Conservation (phyloP, 2,888 invertebrate genomes). For the Notocelia uddmanniana region DNA sequence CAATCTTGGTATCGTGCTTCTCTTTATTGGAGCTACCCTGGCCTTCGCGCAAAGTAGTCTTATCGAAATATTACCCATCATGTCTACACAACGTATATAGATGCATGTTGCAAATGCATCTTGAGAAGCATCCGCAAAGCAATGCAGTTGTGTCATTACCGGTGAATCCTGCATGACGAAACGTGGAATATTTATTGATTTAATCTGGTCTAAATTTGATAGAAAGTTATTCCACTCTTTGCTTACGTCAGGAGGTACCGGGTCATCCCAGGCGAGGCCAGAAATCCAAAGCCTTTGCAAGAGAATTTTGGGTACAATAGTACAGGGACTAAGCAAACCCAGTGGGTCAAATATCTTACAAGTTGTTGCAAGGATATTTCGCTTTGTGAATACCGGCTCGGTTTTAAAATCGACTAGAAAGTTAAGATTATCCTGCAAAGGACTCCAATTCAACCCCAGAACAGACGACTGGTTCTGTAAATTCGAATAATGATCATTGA, state of each 20-base stretch:
- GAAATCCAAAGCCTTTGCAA: constrained; percentile 8
- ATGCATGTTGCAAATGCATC: constrained; percentile 2
- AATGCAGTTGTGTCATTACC: background rate
- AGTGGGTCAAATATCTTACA: constrained; percentile 16
- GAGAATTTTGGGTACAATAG: constrained; percentile 12
- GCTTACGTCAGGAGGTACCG: background rate
- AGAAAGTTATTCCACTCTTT: constrained; percentile 4
- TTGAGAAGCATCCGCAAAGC: constrained; percentile 2
- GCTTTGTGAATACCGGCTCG: background rate
- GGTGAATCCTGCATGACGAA: background rate
- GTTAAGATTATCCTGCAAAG: background rate
- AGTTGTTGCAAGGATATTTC: constrained; percentile 4
- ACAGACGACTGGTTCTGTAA: constrained; percentile 10
- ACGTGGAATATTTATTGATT: constrained; percentile 7
- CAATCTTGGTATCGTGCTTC: constrained; percentile 1
- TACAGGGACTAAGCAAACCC: constrained; percentile 12
- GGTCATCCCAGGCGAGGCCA: constrained; percentile 16
- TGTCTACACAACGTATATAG: constrained; percentile 13
- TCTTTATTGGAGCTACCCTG: constrained; percentile 1
- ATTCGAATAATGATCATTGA: constrained; percentile 7
- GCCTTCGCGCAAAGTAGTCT: constrained; percentile 14
- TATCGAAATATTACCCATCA: background rate
- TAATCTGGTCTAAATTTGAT: background rate
- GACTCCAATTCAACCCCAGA: constrained; percentile 18
- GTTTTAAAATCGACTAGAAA: constrained; percentile 1